A percentile compares a stretch with the other conserved stretches of the same genome.
phyloP scores from a whole-genome alignment of 2,797 vertebrate genomes.

The Lophius americanus region DNA sequence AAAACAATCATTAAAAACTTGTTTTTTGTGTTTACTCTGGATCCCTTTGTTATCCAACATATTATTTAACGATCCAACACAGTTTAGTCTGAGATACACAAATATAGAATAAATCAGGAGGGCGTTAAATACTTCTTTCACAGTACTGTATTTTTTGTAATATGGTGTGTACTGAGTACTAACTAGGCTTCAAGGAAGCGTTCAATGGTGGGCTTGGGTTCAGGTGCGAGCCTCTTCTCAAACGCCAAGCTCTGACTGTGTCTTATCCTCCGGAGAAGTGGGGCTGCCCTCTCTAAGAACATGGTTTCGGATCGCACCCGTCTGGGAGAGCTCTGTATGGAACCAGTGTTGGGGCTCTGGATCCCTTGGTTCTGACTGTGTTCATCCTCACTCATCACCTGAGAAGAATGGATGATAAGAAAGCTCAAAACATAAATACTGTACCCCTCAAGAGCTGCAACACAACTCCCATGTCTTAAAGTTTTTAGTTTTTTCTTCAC shows the following conservation, averaged over 20 bases:
- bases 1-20: too few species aligned
- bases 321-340: slow-evolving; percentile 91
- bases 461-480: neutral
- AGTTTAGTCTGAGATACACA: too few species aligned
- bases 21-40: too few species aligned
- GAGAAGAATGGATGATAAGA: slow-evolving; percentile 14
- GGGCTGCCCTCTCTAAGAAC: slow-evolving; percentile 89
- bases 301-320: slow-evolving; percentile 94
- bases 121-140: too few species aligned
- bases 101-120: too few species aligned
- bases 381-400: slow-evolving; percentile 95
- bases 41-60: too few species aligned
- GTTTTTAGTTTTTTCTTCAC: neutral
- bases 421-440: neutral
- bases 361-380: slow-evolving; percentile 92
- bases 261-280: slow-evolving; percentile 90
- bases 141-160: neutral
- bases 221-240: slow-evolving; percentile 91
- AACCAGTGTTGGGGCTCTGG: slow-evolving; percentile 89
- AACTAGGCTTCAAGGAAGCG: slow-evolving; percentile 96
- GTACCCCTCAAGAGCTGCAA: neutral
- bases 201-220: slow-evolving; percentile 94
- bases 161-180: slow-evolving; percentile 43
- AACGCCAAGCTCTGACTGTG: slow-evolving; percentile 96
- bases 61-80: too few species aligned